These are phyloP conservation scores for Hassar affinis DNA, from an alignment of 2,113 vertebrate species.

Conservation along the genomic window DNA sequence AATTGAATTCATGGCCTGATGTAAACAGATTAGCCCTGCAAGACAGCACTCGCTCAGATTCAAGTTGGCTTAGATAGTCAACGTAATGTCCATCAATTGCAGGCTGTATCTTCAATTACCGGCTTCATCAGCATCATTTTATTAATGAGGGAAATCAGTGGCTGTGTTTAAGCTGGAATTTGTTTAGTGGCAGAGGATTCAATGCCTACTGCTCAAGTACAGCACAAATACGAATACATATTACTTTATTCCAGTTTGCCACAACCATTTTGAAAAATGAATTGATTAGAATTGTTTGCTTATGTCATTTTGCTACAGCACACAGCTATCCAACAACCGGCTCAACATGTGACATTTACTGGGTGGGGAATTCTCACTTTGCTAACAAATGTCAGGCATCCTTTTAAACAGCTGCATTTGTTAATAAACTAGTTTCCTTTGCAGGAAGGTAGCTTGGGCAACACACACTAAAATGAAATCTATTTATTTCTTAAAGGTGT, in stretches of 20 bases:
- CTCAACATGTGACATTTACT: background rate
- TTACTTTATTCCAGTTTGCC: background rate
- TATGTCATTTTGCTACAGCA: background rate
- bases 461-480: background rate
- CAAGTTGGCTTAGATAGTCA: conserved; percentile 11
- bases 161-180: background rate
- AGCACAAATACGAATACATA: background rate
- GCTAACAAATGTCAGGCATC: background rate
- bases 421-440: background rate
- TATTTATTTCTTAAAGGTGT: background rate
- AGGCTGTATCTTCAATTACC: conserved; percentile 42
- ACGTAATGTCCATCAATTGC: conserved; percentile 28
- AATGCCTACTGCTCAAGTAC: background rate
- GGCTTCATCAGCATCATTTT: conserved; percentile 27
- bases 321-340: background rate
- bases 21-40: conserved; percentile 61
- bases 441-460: background rate
- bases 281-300: background rate
- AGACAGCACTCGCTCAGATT: conserved; percentile 54
- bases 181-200: background rate
- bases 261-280: background rate
- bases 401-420: background rate
- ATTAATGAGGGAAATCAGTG: conserved; percentile 22
- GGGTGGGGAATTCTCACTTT: background rate
- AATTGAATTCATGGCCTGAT: conserved; percentile 72